These are phyloP conservation scores for Neomicropteryx cornuta DNA, from an alignment of 1,140 invertebrate genomes.

Conservation along the genomic window DNA sequence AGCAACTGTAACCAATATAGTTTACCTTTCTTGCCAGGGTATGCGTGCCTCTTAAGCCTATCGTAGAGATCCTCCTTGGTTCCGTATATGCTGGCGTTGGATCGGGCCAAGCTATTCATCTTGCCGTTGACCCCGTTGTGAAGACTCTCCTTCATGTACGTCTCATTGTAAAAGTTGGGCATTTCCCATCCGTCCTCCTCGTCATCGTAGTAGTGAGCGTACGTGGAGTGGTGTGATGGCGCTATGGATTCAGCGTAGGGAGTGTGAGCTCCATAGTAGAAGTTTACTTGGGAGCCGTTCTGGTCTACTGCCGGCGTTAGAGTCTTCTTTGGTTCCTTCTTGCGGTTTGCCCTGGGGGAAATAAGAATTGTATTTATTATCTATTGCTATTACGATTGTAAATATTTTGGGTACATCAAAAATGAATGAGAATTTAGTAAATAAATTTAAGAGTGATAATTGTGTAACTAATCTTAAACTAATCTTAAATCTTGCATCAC, in stretches of 20 bases:
- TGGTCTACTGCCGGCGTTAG: conserved; percentile 75
- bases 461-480: background rate
- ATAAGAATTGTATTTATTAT: conserved; percentile 1
- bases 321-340: conserved; percentile 81
- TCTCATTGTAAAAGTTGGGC: conserved; percentile 96
- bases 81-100: conserved; percentile 88
- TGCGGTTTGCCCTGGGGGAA: conserved; percentile 54
- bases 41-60: conserved; percentile 88
- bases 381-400: too few relatives aligned
- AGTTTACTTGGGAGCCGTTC: conserved; percentile 87
- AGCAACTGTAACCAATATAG: conserved; percentile 4
- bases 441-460: background rate
- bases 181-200: conserved; percentile 96
- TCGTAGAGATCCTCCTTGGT: conserved; percentile 95
- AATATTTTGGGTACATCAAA: too few relatives aligned
- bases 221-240: conserved; percentile 88
- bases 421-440: conserved; percentile 8
- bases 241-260: conserved; percentile 92
- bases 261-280: conserved; percentile 84
- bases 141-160: conserved; percentile 89
- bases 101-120: conserved; percentile 83
- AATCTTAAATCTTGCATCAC: too few relatives aligned
- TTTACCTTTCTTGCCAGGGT: conserved; percentile 89
- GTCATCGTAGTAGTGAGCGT: conserved; percentile 90
- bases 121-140: conserved; percentile 65